A percentile compares a stretch with the other conserved stretches of the same genome.
phyloP scores from a whole-genome alignment of 2,888 invertebrate genomes.

The Synergus itoensis region DNA sequence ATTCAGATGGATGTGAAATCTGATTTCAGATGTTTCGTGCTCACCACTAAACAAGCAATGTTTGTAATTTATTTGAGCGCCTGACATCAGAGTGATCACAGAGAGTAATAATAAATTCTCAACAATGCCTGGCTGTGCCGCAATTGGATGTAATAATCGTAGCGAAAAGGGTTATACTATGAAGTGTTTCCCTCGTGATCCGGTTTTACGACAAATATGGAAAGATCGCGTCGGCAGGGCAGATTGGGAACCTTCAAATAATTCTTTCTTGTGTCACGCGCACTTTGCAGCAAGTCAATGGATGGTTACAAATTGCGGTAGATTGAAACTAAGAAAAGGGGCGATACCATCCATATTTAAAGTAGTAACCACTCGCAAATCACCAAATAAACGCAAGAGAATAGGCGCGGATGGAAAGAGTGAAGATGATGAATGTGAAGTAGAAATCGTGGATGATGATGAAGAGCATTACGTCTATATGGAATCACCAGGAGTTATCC shows the following conservation, averaged over 20 bases:
- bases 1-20: background rate
- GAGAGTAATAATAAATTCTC: background rate
- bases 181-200: conserved; percentile 76
- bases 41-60: background rate
- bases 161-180: conserved; percentile 75
- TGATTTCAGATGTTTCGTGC: conserved; percentile 13
- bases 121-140: conserved; percentile 76
- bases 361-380: conserved; percentile 70
- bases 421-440: conserved; percentile 56
- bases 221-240: conserved; percentile 71
- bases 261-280: conserved; percentile 74
- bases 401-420: conserved; percentile 47
- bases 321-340: conserved; percentile 69
- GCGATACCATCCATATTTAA: conserved; percentile 73
- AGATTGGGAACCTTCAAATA: conserved; percentile 75
- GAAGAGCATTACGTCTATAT: background rate
- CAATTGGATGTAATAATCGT: conserved; percentile 75
- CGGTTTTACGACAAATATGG: conserved; percentile 72
- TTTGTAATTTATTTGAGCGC: background rate
- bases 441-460: conserved; percentile 63
- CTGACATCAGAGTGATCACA: background rate
- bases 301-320: conserved; percentile 66
- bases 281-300: conserved; percentile 73
- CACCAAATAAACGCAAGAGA: conserved; percentile 67
- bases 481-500: conserved; percentile 45